A percentile compares a stretch with the other conserved stretches of the same genome.
Evolutionary conservation across 2,888 invertebrate genomes (phyloP).

Genomic region (Drosophila recens): DNA sequence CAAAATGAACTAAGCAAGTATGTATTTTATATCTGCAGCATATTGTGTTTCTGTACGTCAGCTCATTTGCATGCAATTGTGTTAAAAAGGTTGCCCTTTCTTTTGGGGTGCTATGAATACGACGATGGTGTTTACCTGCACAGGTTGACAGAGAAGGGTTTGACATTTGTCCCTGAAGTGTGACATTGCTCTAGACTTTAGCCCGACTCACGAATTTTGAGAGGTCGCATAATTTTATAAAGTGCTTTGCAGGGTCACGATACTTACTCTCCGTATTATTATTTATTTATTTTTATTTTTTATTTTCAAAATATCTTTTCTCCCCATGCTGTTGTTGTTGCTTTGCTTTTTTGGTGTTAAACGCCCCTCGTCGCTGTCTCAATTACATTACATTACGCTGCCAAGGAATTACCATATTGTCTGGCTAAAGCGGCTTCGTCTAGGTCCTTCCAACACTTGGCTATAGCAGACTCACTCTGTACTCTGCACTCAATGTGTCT

Average conservation of each 20-base stretch:
- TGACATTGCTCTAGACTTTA: conserved; percentile 29
- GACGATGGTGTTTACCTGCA: conserved; percentile 38
- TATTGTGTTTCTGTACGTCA: conserved; percentile 46
- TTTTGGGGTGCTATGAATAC: conserved; percentile 12
- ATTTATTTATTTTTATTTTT: conserved; percentile 39
- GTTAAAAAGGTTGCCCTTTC: conserved; percentile 38
- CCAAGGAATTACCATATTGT: conserved; percentile 75
- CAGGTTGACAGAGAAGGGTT: conserved; percentile 46
- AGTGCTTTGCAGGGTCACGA: conserved; percentile 42
- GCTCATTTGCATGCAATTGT: conserved; percentile 72
- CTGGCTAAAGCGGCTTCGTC: conserved; percentile 55
- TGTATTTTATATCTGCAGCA: conserved; percentile 32
- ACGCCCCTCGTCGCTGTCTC: conserved; percentile 58
- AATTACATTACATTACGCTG: conserved; percentile 74
- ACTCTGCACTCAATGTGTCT: conserved; percentile 8
- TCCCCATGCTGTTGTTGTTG: conserved; percentile 17
- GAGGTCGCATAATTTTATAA: conserved; percentile 50
- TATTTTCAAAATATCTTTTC: conserved; percentile 17
- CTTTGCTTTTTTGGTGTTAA: conserved; percentile 34
- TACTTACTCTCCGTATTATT: conserved; percentile 28
- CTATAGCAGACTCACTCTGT: conserved; percentile 23
- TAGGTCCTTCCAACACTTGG: conserved; percentile 14
- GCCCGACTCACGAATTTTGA: conserved; percentile 11
- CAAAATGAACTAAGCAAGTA: background rate
- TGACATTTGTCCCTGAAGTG: conserved; percentile 39